Percentiles rank a stretch among this genome's conserved stretches.
phyloP scores from a whole-genome alignment of 2,797 vertebrate species.

The Fundulus diaphanus region DNA sequence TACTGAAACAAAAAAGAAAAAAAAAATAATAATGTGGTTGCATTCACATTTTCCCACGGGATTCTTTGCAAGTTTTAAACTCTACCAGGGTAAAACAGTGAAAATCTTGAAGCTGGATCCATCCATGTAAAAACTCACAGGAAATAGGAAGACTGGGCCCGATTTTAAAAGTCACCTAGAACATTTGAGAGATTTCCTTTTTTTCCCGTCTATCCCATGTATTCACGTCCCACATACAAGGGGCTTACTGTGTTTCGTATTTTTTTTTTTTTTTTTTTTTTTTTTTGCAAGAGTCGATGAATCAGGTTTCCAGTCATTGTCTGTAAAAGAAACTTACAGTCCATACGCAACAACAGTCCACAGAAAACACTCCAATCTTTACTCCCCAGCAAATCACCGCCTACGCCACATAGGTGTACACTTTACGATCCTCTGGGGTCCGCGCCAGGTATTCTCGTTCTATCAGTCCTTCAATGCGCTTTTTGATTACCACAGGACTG shows the following conservation, averaged over 20 bases:
- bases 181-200: conserved; percentile 87
- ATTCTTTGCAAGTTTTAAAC: conserved; percentile 90
- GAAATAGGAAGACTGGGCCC: conserved; percentile 82
- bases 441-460: conserved; percentile 99
- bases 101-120: conserved; percentile 92
- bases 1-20: conserved; percentile 87
- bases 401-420: conserved; percentile 98
- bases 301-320: conserved; percentile 73
- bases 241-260: conserved; percentile 72
- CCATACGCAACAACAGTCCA: conserved; percentile 94
- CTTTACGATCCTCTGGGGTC: conserved; percentile 98
- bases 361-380: conserved; percentile 67
- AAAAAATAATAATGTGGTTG: conserved; percentile 83
- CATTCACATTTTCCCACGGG: conserved; percentile 98
- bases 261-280: conserved; percentile 9
- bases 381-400: conserved; percentile 59
- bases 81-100: conserved; percentile 93
- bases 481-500: conserved; percentile 99
- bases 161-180: conserved; percentile 90
- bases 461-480: conserved; percentile 99
- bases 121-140: conserved; percentile 90
- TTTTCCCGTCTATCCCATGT: conserved; percentile 70
- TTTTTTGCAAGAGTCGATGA: conserved; percentile 73
- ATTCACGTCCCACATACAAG: conserved; percentile 65
- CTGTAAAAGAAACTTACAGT: conserved; percentile 96